Evolutionary conservation across 2,888 invertebrate species (phyloP), one percentile per base, ranked within the genome.

Genomic region (Halocaridina rubra): DNA sequence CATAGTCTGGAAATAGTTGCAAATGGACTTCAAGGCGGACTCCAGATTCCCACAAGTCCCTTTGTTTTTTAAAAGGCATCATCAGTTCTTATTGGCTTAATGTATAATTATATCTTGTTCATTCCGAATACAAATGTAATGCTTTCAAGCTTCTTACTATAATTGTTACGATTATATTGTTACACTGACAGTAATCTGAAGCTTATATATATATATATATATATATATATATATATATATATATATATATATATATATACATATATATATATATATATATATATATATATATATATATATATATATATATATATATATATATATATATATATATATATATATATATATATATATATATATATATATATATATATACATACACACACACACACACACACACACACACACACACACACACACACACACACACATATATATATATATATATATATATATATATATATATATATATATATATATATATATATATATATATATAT

Each of bases 141-240:
- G n/a, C n/a, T n/a, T n/a, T n/a, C n/a, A n/a, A n/a, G n/a, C n/a
- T n/a, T n/a, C n/a, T n/a, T n/a, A n/a, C n/a, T n/a, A n/a, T n/a
- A n/a, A n/a, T n/a, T n/a, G n/a, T n/a, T 67, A 16, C 19, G 19
- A 19, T 3, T 19, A 3, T 67, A 27, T 67, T 19, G 16, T 5
- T 67, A 24, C 13, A 67, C 24, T 19, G n/a, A 4, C 16, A 5
- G n/a, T n/a, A 5, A 19, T 22, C 3, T 67, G 4, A 16, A 33
- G 33, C 10, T 1, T 39, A 59, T 59, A 59, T 76, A 59, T 76
- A 61, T 76, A 59, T 76, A 59, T 76, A 32, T 19, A 30, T 61
- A 61, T 76, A 61, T 32, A 61, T 61, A 61, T 76, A 30, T 76
- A 30, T 76, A 30, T 76, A 22, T 76, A 22, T 76, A 22, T 76